Conservation (phyloP, 2,888 invertebrate genomes). For the Parascotia fuliginaria region DNA sequence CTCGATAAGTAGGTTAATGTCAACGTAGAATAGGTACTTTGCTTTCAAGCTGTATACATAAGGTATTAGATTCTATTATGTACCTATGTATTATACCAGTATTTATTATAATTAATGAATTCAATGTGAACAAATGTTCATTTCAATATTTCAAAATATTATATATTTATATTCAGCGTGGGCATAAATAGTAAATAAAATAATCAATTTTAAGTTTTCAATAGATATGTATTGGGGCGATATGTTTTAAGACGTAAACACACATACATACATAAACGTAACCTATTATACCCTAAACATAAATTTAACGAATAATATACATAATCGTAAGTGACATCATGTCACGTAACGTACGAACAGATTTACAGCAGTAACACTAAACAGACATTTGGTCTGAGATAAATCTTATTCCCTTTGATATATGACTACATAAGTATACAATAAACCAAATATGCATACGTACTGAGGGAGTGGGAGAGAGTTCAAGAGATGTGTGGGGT, state of each 20-base stretch:
- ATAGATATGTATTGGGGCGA: too few species aligned
- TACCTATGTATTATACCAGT: too few species aligned
- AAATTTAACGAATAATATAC: conserved; percentile 3
- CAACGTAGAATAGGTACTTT: conserved; percentile 23
- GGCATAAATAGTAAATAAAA: too few species aligned
- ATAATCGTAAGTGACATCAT: conserved; percentile 11
- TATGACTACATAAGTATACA: conserved; percentile 30
- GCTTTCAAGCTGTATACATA: conserved; percentile 28
- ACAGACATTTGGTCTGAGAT: conserved; percentile 25
- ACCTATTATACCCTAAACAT: background rate
- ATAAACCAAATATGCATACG: conserved; percentile 49
- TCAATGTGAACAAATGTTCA: too few species aligned
- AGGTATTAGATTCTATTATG: conserved; percentile 19
- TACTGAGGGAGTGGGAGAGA: conserved; percentile 35
- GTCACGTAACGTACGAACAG: conserved; percentile 8
- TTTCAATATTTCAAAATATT: too few species aligned
- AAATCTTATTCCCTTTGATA: conserved; percentile 20
- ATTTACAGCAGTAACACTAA: conserved; percentile 17
- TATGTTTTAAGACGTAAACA: background rate
- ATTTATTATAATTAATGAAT: too few species aligned
- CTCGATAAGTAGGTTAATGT: conserved; percentile 45
- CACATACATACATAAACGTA: background rate
- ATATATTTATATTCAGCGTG: too few species aligned
- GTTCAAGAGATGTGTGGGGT: conserved; percentile 38
- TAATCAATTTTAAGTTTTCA: too few species aligned